phyloP scores from a whole-genome alignment of 1,140 invertebrate species.

The Heliothis virescens region DNA sequence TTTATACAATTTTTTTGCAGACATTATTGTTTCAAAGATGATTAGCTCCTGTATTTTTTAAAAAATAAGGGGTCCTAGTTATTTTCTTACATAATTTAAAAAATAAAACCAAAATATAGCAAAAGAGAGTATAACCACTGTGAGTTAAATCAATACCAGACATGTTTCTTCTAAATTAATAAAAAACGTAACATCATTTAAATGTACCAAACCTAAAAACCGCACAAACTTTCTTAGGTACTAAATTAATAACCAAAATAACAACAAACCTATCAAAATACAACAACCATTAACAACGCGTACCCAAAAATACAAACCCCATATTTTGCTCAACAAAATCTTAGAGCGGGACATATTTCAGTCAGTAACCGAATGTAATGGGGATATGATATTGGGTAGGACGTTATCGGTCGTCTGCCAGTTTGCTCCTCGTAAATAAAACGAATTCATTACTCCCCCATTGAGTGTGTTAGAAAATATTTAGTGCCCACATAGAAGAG shows the following conservation, averaged over 20 bases:
- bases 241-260: too few relatives aligned
- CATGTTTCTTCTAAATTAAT: too few relatives aligned
- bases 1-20: not conserved
- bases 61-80: too few relatives aligned
- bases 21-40: too few relatives aligned
- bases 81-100: too few relatives aligned
- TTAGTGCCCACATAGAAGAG: conserved; percentile 57
- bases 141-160: too few relatives aligned
- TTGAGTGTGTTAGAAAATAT: conserved; percentile 71
- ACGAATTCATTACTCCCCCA: conserved; percentile 76
- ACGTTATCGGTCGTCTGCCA: conserved; percentile 78
- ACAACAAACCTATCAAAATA: not conserved
- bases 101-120: too few relatives aligned
- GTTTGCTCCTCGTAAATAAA: conserved; percentile 79
- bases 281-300: not conserved
- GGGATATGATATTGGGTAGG: conserved; percentile 79
- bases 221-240: too few relatives aligned
- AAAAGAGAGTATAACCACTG: too few relatives aligned
- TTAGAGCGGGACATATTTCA: conserved; percentile 63
- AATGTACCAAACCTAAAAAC: too few relatives aligned
- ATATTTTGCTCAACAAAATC: conserved; percentile 46
- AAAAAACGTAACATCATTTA: too few relatives aligned
- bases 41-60: too few relatives aligned
- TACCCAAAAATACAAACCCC: conserved; percentile 38
- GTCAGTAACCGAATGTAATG: conserved; percentile 77